Evolutionary conservation across 2,797 vertebrate genomes (phyloP).

Genomic region (Micromesistius poutassou): DNA sequence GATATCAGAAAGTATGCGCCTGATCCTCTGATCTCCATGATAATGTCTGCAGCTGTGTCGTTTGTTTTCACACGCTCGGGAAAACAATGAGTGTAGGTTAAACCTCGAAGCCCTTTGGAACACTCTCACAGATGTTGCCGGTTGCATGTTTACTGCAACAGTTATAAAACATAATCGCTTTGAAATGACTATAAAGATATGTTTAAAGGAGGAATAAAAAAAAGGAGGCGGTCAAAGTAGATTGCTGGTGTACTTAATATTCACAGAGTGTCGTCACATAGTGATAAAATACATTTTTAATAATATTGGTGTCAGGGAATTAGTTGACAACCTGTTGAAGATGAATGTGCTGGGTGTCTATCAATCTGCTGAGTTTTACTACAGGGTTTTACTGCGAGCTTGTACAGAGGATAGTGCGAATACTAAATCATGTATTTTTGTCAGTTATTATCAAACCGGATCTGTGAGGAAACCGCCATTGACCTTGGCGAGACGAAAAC

Average conservation of each 20-base stretch:
- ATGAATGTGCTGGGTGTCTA: neutral
- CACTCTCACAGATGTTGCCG: neutral
- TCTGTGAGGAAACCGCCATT: neutral
- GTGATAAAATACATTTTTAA: neutral
- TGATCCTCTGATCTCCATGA: neutral
- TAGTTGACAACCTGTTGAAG: neutral
- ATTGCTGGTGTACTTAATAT: neutral
- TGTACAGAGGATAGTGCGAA: neutral
- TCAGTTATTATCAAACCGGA: neutral
- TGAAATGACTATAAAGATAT: neutral
- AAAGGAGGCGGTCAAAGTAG: neutral
- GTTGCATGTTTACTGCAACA: neutral
- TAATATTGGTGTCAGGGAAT: slow-evolving; percentile 1
- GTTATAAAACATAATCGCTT: neutral
- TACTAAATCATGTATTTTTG: neutral
- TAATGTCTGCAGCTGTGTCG: neutral
- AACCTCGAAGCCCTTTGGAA: neutral
- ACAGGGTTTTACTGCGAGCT: neutral
- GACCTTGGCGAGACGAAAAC: neutral
- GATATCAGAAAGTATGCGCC: neutral
- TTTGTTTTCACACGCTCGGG: neutral
- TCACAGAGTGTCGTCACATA: neutral
- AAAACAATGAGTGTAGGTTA: neutral
- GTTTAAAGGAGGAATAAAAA: neutral
- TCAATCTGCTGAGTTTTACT: neutral